These are phyloP conservation scores for Isotomurus palustris DNA, from an alignment of 2,888 invertebrate genomes.

Conservation along the genomic window DNA sequence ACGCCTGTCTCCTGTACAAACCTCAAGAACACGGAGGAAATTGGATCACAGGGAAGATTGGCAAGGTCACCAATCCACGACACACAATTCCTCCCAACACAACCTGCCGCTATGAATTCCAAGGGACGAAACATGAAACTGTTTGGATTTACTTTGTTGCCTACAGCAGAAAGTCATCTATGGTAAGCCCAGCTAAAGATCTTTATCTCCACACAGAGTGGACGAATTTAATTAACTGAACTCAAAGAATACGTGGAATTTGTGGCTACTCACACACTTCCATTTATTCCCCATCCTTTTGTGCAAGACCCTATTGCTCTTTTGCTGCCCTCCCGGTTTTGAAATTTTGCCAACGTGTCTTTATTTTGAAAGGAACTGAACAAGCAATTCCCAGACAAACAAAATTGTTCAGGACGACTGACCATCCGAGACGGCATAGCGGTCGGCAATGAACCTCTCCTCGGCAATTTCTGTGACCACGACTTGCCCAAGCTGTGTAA, in stretches of 20 bases:
- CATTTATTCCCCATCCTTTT: too few relatives aligned
- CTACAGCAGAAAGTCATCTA: constrained; percentile 73
- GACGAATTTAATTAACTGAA: too few relatives aligned
- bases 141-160: constrained; percentile 85
- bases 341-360: not conserved
- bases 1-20: constrained; percentile 14
- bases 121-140: constrained; percentile 70
- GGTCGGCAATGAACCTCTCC: constrained; percentile 44
- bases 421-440: constrained; percentile 64
- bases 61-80: constrained; percentile 55
- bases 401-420: constrained; percentile 64
- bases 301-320: too few relatives aligned
- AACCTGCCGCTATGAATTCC: constrained; percentile 79
- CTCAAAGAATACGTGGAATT: too few relatives aligned
- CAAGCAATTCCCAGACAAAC: constrained; percentile 43
- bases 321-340: not conserved
- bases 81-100: constrained; percentile 81
- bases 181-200: constrained; percentile 57
- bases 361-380: constrained; percentile 36
- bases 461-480: constrained; percentile 69
- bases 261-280: too few relatives aligned
- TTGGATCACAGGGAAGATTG: constrained; percentile 42
- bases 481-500: constrained; percentile 76
- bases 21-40: constrained; percentile 44
- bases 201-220: too few relatives aligned